Evolutionary conservation across 1,140 invertebrate genomes (phyloP).

Genomic region (Protaetia brevitarsis): DNA sequence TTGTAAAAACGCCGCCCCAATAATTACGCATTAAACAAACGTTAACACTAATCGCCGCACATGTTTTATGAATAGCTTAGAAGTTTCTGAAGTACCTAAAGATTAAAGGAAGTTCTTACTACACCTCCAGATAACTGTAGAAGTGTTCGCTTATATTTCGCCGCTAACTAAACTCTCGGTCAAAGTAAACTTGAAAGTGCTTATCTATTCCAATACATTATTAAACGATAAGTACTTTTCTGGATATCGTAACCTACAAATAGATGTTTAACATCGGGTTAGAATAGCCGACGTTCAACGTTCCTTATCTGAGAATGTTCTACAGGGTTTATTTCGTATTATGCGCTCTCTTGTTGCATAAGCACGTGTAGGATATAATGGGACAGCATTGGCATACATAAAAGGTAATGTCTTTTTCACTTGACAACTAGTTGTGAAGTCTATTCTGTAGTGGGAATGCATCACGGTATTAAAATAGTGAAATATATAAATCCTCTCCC

Average conservation of each 20-base stretch:
- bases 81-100: slow-evolving; percentile 6
- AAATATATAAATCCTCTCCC: too few relatives aligned
- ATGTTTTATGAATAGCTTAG: slow-evolving; percentile 12
- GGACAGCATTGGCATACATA: not conserved
- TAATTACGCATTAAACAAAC: slow-evolving; percentile 14
- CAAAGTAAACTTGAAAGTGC: slow-evolving; percentile 9
- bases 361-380: not conserved
- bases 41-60: slow-evolving; percentile 13
- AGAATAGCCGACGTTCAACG: not conserved
- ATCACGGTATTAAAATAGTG: too few relatives aligned
- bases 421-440: too few relatives aligned
- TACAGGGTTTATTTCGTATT: not conserved
- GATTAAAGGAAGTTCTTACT: slow-evolving; percentile 7
- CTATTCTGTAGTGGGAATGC: too few relatives aligned
- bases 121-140: not conserved
- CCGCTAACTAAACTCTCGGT: not conserved
- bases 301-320: not conserved
- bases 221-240: slow-evolving; percentile 14
- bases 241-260: slow-evolving; percentile 1
- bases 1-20: not conserved
- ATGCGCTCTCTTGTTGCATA: not conserved
- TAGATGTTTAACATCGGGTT: slow-evolving; percentile 6
- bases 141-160: slow-evolving; percentile 3
- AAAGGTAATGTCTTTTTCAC: slow-evolving; percentile 1
- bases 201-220: slow-evolving; percentile 14